Base-by-base conservation (phyloP, 2,113 vertebrate species). In the Rhadina sibilatrix region DNA sequence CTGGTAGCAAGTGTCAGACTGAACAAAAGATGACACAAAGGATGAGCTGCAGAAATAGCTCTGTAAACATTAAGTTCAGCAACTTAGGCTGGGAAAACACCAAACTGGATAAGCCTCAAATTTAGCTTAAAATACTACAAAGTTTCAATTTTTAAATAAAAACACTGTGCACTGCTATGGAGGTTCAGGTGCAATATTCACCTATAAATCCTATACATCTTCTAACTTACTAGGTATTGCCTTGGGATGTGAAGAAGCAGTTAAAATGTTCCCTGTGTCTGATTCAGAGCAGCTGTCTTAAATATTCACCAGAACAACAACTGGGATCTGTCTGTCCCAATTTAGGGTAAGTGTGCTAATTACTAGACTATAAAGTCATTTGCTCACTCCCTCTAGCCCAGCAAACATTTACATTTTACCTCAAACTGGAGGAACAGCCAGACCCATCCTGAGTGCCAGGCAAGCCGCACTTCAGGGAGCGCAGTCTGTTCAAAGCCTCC, bases 291-390 rank as follows among this genome's bases (percentile, higher is more conserved):
- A 88, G 53, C 38, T 2, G 70, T 76, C 90, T 94, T 83, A 94
- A 78, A 88, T 83, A 93, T 88, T 88, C 75, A 85, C 70, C 66
- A 92, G 92, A 94, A 93, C 78, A 95, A 96, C 78, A 42, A 91
- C 70, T 76, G 79, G 64, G 86, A 96, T 83, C 78, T 83, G 90
- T 69, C 85, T 92, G 92, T 90, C 79, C 92, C 94, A 83, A 72
- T 92, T 92, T 76, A 96, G 2, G 75, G 85, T 81, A 87, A 94
- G 60, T 17, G 65, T 85, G 66, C 96, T 96, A 94, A 96, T 97
- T 96, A 93, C 90, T 30, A 85, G 85, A 94, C 94, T 95, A 88
- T 76, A 88, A 84, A 94, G 66, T 92, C 75, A 95, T 94, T 97
- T 97, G 96, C 94, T 97, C 2, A 0, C 88, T 97, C 95, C 88